Base-by-base conservation (phyloP, 2,888 invertebrate genomes). In the Melipona beecheii region DNA sequence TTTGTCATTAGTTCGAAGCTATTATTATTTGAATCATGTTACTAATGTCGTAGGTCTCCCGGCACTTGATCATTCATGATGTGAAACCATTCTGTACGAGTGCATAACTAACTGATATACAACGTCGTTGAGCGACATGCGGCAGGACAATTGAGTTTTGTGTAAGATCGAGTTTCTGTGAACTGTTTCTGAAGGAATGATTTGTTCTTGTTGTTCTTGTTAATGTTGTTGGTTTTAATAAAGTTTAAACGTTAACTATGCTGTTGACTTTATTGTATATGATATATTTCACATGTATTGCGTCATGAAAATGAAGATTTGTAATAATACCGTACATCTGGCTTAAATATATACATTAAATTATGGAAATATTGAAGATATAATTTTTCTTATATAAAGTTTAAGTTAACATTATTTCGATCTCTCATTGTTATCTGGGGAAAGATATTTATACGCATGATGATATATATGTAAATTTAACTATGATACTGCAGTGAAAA, bases 1-100 rank as follows among this genome's bases (percentile, higher is more conserved):
- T 81, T 58, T 75, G 74, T 81, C 27, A 60, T 71, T 71, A 60
- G n/a, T 70, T 74, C 52, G 78, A 72, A 84, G 84, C 85, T 85
- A 81, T 86, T 83, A 78, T 77, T 87, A 90, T 88, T 91, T 89
- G 87, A 90, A 90, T 89, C 88, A 84, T 90, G 86, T 91, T 91
- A 91, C 91, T 93, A 92, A 93, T 93, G 92, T 92, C 93, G 91
- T 92, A 93, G 93, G 93, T 93, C 70, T 80, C 88, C 90, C 80
- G 86, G 77, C 84, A 81, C 73, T 84, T 80, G 86, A 68, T 83
- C 87, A 84, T 91, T 90, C 91, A 89, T 90, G 91, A 90, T 88
- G 91, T 86, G 90, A 92, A 31, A 86, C 90, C 89, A 87, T 90
- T 90, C 87, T 86, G 84, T 86, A 87, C 88, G 89, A 89, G 84